Percentiles rank a stretch among this genome's conserved stretches.
Conservation (phyloP, 2,797 vertebrate genomes). For the Masticophis lateralis region DNA sequence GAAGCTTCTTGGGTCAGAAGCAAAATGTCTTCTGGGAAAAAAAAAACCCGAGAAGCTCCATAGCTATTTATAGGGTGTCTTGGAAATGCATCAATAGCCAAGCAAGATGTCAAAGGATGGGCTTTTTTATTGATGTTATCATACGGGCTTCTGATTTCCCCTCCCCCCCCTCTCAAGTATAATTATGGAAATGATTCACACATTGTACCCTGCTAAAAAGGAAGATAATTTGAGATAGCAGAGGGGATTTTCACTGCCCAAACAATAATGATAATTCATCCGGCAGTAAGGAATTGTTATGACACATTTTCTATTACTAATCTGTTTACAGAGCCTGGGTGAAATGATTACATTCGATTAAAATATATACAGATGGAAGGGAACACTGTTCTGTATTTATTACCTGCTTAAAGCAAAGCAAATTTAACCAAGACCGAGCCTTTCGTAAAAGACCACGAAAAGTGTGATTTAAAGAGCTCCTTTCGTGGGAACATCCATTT, state of each 20-base stretch:
- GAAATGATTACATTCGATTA: constrained; percentile 66
- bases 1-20: neutral
- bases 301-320: constrained; percentile 68
- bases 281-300: constrained; percentile 65
- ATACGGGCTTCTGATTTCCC: constrained; percentile 47
- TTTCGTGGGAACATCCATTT: constrained; percentile 48
- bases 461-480: constrained; percentile 49
- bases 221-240: constrained; percentile 63
- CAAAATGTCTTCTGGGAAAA: neutral
- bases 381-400: constrained; percentile 59
- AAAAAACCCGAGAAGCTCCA: neutral
- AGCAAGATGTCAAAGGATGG: constrained; percentile 61
- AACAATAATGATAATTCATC: constrained; percentile 68
- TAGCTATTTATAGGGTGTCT: constrained; percentile 50
- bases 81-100: constrained; percentile 61
- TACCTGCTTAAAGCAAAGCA: constrained; percentile 60
- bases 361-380: constrained; percentile 61
- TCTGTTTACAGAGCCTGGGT: constrained; percentile 61
- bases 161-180: constrained; percentile 55
- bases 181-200: constrained; percentile 64
- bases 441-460: constrained; percentile 41
- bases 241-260: constrained; percentile 63
- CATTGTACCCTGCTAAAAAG: constrained; percentile 61
- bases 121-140: constrained; percentile 59
- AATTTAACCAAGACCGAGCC: constrained; percentile 60